These are phyloP conservation scores for Clistopyga incitator DNA, from an alignment of 2,888 invertebrate genomes.

Conservation along the genomic window DNA sequence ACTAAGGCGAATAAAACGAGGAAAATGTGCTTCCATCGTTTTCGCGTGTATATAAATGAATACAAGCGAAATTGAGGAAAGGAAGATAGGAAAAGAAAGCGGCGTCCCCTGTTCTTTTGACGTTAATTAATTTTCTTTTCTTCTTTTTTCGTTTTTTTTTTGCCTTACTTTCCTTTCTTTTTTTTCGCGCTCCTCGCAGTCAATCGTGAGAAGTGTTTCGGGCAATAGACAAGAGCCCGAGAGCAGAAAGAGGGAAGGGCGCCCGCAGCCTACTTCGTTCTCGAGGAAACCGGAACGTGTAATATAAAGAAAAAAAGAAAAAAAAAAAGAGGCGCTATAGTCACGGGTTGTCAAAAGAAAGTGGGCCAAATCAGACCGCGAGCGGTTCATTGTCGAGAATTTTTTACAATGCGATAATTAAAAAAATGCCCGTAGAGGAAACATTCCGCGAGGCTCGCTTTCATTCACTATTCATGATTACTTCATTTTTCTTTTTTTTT, in stretches of 20 bases:
- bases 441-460: slow-evolving; percentile 26
- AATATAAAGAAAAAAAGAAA: slow-evolving; percentile 18
- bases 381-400: slow-evolving; percentile 58
- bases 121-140: slow-evolving; percentile 51
- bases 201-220: slow-evolving; percentile 30
- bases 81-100: slow-evolving; percentile 7
- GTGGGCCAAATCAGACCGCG: slow-evolving; percentile 53
- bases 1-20: slow-evolving; percentile 10
- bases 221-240: slow-evolving; percentile 18
- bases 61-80: background rate
- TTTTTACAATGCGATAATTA: slow-evolving; percentile 62
- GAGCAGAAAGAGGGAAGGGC: background rate
- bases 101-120: slow-evolving; percentile 16
- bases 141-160: background rate
- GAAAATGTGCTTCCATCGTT: slow-evolving; percentile 35
- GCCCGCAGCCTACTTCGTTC: slow-evolving; percentile 37
- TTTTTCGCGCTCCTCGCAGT: background rate
- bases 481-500: slow-evolving; percentile 26
- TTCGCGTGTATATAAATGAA: background rate
- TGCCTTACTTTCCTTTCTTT: background rate
- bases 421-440: slow-evolving; percentile 46
- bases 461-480: slow-evolving; percentile 23
- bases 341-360: slow-evolving; percentile 51
- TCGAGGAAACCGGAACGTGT: slow-evolving; percentile 33
- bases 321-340: slow-evolving; percentile 19